Conservation (phyloP, 1,140 invertebrate genomes). For the Drosophila subobscura region DNA sequence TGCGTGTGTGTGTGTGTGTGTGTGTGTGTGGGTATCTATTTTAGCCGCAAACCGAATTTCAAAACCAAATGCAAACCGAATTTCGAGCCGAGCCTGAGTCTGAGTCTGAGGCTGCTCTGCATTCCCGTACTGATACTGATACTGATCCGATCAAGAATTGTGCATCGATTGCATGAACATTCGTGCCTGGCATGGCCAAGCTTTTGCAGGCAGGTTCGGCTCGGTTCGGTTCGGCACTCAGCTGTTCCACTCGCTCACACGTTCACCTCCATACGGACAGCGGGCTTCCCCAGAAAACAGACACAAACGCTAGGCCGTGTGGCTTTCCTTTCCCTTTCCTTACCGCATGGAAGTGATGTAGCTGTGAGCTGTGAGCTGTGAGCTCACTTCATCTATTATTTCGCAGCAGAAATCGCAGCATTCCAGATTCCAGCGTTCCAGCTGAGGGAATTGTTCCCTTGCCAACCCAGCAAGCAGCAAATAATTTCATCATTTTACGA, state of each 20-base stretch:
- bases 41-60: constrained; percentile 60
- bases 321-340: no score
- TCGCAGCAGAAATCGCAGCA: no score
- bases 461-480: no score
- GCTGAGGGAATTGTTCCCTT: no score
- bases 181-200: constrained; percentile 2
- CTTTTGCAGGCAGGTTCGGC: no score
- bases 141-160: constrained; percentile 10
- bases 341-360: no score
- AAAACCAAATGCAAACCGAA: constrained; percentile 75
- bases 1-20: constrained; percentile 2
- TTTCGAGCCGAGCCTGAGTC: constrained; percentile 35
- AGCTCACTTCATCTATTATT: no score
- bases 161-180: constrained; percentile 7
- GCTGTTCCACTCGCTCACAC: constrained; percentile 1
- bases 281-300: background rate
- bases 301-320: no score
- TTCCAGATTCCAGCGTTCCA: no score
- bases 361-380: no score
- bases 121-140: constrained; percentile 1
- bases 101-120: background rate
- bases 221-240: no score
- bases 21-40: constrained; percentile 23
- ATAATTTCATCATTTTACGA: no score
- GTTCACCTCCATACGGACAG: background rate